Base-by-base conservation (phyloP, 2,888 invertebrate species). In the Oscheius sp. region DNA sequence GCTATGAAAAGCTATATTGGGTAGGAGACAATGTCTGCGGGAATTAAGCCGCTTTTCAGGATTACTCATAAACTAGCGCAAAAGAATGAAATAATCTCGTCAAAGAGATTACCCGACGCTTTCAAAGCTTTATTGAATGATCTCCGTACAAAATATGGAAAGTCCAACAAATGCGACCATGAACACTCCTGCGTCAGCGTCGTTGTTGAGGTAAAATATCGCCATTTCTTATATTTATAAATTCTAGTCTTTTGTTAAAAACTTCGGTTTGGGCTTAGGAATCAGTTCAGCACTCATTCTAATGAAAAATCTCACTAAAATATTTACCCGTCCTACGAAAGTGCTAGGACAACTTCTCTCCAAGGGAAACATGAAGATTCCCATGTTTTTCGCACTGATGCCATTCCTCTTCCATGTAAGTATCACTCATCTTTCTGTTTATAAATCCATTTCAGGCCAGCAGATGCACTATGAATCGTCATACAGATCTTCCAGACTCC, bases 401-500 rank as follows among this genome's bases (percentile, higher is more conserved):
- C 88, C 88, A 1, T 69, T 85, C 6, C 73, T 88, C 21, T 86
- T 82, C 69, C 84, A 86, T 68, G 87, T 87, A 72, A 72, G 77
- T 64, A 16, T 43, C 49, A 3, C 61, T 52, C 25, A 18, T 18
- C 55, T 3, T n/a, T 13, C 58, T 59, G n/a, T 35, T 35, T 9
- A 6, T 35, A 35, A 35, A 35, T 35, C 13, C 92, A 92, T 94
- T 94, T 89, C 82, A 91, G 35, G 88, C 93, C 68, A 91, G 79
- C 45, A 73, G 94, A 41, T 58, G 78, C 9, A 52, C 72, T 23
- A 53, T 61, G 12, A 59, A 75, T 45, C 91, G 90, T 82, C 93
- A 94, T 88, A 91, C 71, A 13, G 35, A 49, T 27, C 66, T 66
- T 27, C 35, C 66, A 27, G 52, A 49, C 23, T 29, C 49, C 13